These are phyloP conservation scores for Stramonita haemastoma DNA, from an alignment of 2,888 invertebrate species.

Conservation along the genomic window DNA sequence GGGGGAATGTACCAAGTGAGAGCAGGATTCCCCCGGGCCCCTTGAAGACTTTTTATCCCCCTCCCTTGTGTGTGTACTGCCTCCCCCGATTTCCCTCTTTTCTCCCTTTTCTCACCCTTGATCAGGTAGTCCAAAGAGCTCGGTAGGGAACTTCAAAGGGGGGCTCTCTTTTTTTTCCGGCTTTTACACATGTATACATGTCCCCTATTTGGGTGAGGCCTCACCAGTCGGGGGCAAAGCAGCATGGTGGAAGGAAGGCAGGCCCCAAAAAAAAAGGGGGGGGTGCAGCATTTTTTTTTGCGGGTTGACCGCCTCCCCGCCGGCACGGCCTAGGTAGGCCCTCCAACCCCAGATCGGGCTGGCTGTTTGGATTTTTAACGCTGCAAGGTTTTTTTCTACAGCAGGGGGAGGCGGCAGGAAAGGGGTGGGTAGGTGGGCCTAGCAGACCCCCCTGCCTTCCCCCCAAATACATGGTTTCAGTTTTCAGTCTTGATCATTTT, in stretches of 20 bases:
- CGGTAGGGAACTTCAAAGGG: background rate
- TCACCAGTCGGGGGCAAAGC: background rate
- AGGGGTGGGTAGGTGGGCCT: no score
- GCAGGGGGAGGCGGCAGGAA: background rate
- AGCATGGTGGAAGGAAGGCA: background rate
- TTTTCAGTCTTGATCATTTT: slow-evolving; percentile 12
- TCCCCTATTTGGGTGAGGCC: background rate
- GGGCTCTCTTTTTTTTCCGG: background rate
- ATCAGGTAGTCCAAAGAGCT: background rate
- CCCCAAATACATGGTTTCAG: slow-evolving; percentile 2
- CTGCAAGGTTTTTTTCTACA: background rate
- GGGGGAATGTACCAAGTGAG: background rate
- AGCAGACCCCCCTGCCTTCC: background rate
- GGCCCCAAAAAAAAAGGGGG: background rate
- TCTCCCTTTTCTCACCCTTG: background rate
- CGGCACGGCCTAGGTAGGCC: background rate
- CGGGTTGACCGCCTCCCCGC: slow-evolving; percentile 6
- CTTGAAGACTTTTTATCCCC: background rate
- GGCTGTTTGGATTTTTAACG: background rate
- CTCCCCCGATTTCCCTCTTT: background rate
- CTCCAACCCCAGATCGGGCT: no score
- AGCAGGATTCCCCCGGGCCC: background rate
- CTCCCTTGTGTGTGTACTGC: background rate
- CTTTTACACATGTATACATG: no score
- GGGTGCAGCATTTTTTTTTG: background rate